Evolutionary conservation across 2,888 invertebrate species (phyloP).

Genomic region (Noctuana brunneofusca): DNA sequence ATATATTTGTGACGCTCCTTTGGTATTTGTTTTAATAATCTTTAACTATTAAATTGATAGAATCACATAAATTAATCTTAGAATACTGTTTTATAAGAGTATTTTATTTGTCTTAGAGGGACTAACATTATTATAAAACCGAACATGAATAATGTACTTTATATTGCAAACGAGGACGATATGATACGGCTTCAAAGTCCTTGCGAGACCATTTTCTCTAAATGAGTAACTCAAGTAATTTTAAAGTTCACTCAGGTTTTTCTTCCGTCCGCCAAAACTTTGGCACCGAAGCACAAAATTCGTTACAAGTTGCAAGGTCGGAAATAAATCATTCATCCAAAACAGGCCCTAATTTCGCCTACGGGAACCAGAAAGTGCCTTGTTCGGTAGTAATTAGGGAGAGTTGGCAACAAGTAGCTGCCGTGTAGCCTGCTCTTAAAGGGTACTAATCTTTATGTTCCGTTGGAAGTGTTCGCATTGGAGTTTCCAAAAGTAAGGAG

Average conservation of each 20-base stretch:
- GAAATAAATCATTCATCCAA: constrained; percentile 46
- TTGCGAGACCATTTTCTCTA: neutral
- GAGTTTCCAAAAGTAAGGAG: neutral
- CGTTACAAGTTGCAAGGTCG: constrained; percentile 27
- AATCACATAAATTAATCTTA: too few species aligned
- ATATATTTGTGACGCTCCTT: neutral
- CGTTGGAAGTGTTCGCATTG: neutral
- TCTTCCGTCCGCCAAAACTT: constrained; percentile 11
- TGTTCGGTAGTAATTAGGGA: constrained; percentile 46
- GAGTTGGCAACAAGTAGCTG: constrained; percentile 49
- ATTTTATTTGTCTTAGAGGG: too few species aligned
- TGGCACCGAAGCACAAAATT: constrained; percentile 12
- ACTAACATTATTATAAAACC: too few species aligned
- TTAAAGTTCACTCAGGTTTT: constrained; percentile 7
- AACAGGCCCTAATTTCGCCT: constrained; percentile 45
- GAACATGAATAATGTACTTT: too few species aligned
- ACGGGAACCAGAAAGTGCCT: constrained; percentile 42
- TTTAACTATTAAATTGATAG: too few species aligned
- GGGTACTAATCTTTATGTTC: constrained; percentile 1
- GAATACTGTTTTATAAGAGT: too few species aligned
- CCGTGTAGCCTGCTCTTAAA: neutral
- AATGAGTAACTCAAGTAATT: constrained; percentile 5
- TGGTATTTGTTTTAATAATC: too few species aligned
- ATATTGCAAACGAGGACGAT: too few species aligned
- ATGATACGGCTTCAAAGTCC: too few species aligned